Base-by-base conservation (phyloP, 2,113 vertebrate species). In the Cryptomyrus ogoouensis region DNA sequence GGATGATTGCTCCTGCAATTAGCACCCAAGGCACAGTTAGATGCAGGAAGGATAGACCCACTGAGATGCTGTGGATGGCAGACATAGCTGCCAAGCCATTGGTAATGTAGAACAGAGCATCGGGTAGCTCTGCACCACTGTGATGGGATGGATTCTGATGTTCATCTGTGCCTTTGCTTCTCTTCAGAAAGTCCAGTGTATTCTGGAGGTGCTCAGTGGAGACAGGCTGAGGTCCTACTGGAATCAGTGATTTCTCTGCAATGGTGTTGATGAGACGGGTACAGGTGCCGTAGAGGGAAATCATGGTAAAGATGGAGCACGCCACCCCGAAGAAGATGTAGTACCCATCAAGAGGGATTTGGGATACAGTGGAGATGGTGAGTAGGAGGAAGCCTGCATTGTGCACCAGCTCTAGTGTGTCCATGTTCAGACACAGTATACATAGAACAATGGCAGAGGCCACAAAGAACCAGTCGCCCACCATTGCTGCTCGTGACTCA, bases 401-500 rank as follows among this genome's bases (percentile, higher is more conserved):
- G 92, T 97, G 97, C 85, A 95, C 89, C 91, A 97, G 91, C 93
- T 98, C 97, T 39, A 98, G 93, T 15, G 92, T 83, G n/a, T 97
- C 96, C 90, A 93, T 97, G 93, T 96, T 97, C 49, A 96, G 90
- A 1, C 97, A 96, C 92, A 95, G 89, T 21, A 97, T 8, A 0
- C 96, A 96, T 0, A 98, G 91, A 88, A 97, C 90, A 80, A 97
- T 92, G 52, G 96, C 95, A 0, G 93, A 91, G 5, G 93, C 93
- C 91, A 98, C 91, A 92, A 97, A 97, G 94, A 98, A 97, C 96
- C 97, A 98, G 12, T 96, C 92, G 1, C 97, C 97, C 1, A 97
- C 93, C 97, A 97, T 97, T 0, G 90, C 89, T 70, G 92, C 89
- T 90, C 96, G 95, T 10, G 90, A 94, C 91, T 93, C 93, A 0